Evolutionary conservation across 2,888 invertebrate genomes (phyloP).

Genomic region (Sipha maydis): DNA sequence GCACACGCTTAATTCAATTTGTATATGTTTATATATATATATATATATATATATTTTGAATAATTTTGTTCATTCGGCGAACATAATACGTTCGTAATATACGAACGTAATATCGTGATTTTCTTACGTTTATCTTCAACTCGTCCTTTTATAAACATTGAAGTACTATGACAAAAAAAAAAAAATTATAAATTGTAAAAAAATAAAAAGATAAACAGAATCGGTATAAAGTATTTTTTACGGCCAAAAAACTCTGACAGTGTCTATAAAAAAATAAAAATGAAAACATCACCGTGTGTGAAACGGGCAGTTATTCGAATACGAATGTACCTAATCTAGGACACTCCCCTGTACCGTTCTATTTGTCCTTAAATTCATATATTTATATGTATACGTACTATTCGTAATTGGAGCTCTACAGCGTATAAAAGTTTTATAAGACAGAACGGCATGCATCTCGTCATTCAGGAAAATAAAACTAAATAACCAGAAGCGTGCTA

Average conservation of each 20-base stretch:
- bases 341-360: no score
- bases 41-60: no score
- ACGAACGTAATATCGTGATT: no score
- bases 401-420: no score
- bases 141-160: no score
- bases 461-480: background rate
- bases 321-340: background rate
- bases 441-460: background rate
- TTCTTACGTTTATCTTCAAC: no score
- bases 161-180: background rate
- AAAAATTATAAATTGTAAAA: conserved; percentile 2
- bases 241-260: background rate
- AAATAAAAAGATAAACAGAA: background rate
- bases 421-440: background rate
- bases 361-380: no score
- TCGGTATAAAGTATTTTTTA: background rate
- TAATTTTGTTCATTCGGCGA: no score
- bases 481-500: background rate
- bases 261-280: background rate
- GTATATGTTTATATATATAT: no score
- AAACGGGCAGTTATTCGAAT: background rate
- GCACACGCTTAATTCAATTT: no score
- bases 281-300: background rate
- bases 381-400: no score
- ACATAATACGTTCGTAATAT: no score